Evolutionary conservation across 2,113 vertebrate species (phyloP).

Genomic region (Phalacrocorax aristotelis): DNA sequence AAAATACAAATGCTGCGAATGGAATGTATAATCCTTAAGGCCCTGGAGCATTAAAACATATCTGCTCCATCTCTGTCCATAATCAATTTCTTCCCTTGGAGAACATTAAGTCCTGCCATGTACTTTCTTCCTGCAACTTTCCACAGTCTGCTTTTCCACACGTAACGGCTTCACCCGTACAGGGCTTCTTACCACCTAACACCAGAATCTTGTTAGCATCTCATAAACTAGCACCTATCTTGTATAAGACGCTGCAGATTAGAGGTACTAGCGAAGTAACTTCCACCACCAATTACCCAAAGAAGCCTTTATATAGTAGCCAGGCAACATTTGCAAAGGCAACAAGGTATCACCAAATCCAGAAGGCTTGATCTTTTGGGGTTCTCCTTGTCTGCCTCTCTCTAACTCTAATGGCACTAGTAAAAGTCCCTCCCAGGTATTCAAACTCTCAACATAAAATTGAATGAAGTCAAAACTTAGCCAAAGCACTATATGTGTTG

Average conservation of each 20-base stretch:
- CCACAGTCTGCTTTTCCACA: neutral
- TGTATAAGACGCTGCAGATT: neutral
- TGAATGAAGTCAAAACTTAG: neutral
- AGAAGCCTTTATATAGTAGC: neutral
- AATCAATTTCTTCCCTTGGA: constrained; percentile 90
- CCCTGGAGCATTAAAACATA: constrained; percentile 81
- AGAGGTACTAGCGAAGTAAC: neutral
- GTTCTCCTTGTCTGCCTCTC: neutral
- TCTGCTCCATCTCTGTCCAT: constrained; percentile 87
- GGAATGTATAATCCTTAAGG: constrained; percentile 80
- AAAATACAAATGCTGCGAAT: constrained; percentile 78
- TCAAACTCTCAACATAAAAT: neutral
- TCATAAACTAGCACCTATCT: neutral
- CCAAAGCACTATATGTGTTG: neutral
- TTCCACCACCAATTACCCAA: neutral
- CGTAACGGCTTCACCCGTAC: neutral
- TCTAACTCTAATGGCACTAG: neutral
- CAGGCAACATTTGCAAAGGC: neutral
- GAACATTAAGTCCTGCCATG: constrained; percentile 77
- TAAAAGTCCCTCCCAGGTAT: neutral
- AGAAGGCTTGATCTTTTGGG: neutral
- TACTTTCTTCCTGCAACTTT: neutral
- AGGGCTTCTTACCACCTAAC: neutral
- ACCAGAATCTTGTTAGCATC: neutral
- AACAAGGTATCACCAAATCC: neutral